Conservation (phyloP, 1,140 invertebrate species). For the Scylla paramamosain region DNA sequence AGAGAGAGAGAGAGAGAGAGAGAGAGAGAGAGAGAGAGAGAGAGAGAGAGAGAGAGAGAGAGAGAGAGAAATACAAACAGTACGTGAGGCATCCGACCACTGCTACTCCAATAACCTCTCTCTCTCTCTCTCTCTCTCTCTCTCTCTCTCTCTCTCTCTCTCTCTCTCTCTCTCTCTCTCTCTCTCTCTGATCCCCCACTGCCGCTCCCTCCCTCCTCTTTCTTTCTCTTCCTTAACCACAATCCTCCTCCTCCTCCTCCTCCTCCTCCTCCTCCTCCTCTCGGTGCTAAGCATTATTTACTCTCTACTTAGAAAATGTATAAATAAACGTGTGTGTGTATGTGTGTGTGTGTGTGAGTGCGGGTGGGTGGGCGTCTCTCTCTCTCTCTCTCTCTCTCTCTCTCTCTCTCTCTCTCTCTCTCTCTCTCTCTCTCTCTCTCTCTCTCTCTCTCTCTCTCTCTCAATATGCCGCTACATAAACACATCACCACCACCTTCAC, state of each 20-base stretch:
- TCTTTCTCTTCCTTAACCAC: not conserved
- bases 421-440: no score
- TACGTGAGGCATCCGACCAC: not conserved
- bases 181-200: not conserved
- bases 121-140: conserved; percentile 8
- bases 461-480: no score
- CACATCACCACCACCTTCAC: no score
- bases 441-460: no score
- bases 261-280: not conserved
- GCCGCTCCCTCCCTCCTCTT: not conserved
- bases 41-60: not conserved
- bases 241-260: not conserved
- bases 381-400: no score
- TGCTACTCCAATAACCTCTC: not conserved
- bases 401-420: no score
- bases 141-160: no score
- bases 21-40: conserved; percentile 5
- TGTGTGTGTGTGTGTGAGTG: no score
- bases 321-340: not conserved
- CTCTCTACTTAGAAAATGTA: not conserved
- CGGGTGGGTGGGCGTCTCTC: no score
- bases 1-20: not conserved
- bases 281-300: not conserved
- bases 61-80: conserved; percentile 11
- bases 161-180: no score